A percentile compares a stretch with the other conserved stretches of the same genome.
These are phyloP conservation scores for Ips nitidus DNA, from an alignment of 1,140 invertebrate genomes.

Conservation along the genomic window DNA sequence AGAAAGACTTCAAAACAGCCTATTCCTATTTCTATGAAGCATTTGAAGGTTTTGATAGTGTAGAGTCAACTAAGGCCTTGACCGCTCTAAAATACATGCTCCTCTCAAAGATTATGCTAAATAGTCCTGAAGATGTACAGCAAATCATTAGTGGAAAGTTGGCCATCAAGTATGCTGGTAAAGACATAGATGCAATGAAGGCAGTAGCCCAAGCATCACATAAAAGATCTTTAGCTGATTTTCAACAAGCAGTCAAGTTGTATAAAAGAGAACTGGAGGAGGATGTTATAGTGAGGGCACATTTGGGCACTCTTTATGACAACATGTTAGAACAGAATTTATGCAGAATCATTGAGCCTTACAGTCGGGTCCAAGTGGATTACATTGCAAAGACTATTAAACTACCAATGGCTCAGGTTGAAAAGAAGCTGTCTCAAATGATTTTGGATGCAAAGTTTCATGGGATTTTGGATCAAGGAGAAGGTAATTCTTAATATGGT, in stretches of 20 bases:
- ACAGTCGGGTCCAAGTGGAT: conserved; percentile 91
- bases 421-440: conserved; percentile 99
- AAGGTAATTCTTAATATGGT: conserved; percentile 58
- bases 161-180: conserved; percentile 93
- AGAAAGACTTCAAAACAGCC: conserved; percentile 99
- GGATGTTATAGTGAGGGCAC: conserved; percentile 94
- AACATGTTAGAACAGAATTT: conserved; percentile 99
- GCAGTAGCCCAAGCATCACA: conserved; percentile 94
- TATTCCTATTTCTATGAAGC: conserved; percentile 99
- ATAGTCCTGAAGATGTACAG: conserved; percentile 93
- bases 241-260: conserved; percentile 82
- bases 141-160: conserved; percentile 95
- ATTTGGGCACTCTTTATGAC: conserved; percentile 95
- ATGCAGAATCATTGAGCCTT: conserved; percentile 97
- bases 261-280: conserved; percentile 91
- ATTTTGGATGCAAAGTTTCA: conserved; percentile 97
- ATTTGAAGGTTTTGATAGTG: conserved; percentile 98
- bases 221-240: conserved; percentile 94
- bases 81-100: conserved; percentile 98
- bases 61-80: conserved; percentile 88
- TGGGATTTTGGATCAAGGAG: conserved; percentile 97
- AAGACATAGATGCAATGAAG: conserved; percentile 97
- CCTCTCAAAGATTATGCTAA: conserved; percentile 97
- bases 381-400: conserved; percentile 83
- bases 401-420: conserved; percentile 86